phyloP scores from a whole-genome alignment of 1,140 invertebrate species.

The Platyscapa corneri region DNA sequence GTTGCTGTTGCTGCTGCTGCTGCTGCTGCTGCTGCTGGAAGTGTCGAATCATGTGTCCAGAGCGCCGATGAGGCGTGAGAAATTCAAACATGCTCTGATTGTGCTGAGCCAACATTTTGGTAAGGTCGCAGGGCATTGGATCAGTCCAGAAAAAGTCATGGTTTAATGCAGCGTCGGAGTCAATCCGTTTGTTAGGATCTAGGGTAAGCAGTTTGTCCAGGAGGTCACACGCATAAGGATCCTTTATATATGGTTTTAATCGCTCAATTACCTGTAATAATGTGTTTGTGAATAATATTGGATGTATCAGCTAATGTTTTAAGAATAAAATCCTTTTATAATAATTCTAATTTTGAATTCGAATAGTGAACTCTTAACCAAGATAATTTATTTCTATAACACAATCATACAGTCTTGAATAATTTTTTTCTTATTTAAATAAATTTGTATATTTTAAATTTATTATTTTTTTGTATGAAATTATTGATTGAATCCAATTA shows the following conservation, averaged over 20 bases:
- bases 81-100: conserved; percentile 98
- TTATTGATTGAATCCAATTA: too few relatives aligned
- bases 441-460: too few relatives aligned
- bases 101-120: conserved; percentile 94
- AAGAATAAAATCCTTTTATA: not conserved
- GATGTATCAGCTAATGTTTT: not conserved
- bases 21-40: conserved; percentile 74
- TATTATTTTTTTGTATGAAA: too few relatives aligned
- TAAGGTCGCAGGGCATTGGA: conserved; percentile 94
- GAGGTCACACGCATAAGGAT: conserved; percentile 93
- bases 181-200: conserved; percentile 92
- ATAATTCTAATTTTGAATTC: too few relatives aligned
- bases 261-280: conserved; percentile 84
- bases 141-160: conserved; percentile 99
- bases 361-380: too few relatives aligned
- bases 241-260: conserved; percentile 93
- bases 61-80: conserved; percentile 84
- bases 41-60: conserved; percentile 82
- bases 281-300: too few relatives aligned
- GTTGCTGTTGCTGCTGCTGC: not conserved
- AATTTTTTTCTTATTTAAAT: too few relatives aligned
- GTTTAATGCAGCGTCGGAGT: conserved; percentile 94
- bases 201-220: conserved; percentile 93
- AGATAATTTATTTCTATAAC: too few relatives aligned
- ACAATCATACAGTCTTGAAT: too few relatives aligned